Percentiles rank a stretch among this genome's conserved stretches.
phyloP scores from a whole-genome alignment of 1,140 invertebrate genomes.

The Oncopeltus fasciatus region DNA sequence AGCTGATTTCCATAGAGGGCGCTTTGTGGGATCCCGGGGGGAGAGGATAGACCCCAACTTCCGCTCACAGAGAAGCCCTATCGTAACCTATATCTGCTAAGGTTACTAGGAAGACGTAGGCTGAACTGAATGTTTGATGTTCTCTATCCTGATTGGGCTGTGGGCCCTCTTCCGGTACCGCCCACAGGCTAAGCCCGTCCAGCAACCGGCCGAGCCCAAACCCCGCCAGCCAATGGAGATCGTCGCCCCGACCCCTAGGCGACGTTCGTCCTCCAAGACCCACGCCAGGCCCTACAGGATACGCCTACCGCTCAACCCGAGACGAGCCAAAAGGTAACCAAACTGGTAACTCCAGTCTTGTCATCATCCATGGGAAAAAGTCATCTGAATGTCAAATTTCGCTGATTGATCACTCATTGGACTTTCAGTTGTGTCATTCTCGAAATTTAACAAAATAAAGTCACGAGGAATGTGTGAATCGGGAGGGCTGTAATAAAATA shows the following conservation, averaged over 20 bases:
- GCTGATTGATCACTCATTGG: too few relatives aligned
- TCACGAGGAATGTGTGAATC: too few relatives aligned
- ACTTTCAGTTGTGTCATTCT: too few relatives aligned
- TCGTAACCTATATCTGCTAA: background rate
- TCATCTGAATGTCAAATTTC: too few relatives aligned
- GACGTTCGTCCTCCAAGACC: conserved; percentile 24
- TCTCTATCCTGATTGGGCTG: conserved; percentile 9
- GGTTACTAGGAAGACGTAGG: background rate
- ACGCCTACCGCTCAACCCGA: conserved; percentile 23
- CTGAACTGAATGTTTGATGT: conserved; percentile 12
- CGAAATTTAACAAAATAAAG: too few relatives aligned
- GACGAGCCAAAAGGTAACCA: conserved; percentile 24
- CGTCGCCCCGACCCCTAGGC: conserved; percentile 5
- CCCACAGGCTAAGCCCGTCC: background rate
- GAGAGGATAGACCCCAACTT: background rate
- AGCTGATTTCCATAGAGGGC: background rate
- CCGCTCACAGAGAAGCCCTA: background rate
- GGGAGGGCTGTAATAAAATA: too few relatives aligned
- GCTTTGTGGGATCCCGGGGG: too few relatives aligned
- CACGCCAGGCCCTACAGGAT: conserved; percentile 24
- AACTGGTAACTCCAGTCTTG: too few relatives aligned
- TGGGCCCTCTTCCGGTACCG: conserved; percentile 4
- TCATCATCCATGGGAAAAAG: background rate
- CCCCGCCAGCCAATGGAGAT: conserved; percentile 8
- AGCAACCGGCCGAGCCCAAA: background rate